These are phyloP conservation scores for Pseudomyrmex dendroicus DNA, from an alignment of 1,140 invertebrate genomes.

Conservation along the genomic window DNA sequence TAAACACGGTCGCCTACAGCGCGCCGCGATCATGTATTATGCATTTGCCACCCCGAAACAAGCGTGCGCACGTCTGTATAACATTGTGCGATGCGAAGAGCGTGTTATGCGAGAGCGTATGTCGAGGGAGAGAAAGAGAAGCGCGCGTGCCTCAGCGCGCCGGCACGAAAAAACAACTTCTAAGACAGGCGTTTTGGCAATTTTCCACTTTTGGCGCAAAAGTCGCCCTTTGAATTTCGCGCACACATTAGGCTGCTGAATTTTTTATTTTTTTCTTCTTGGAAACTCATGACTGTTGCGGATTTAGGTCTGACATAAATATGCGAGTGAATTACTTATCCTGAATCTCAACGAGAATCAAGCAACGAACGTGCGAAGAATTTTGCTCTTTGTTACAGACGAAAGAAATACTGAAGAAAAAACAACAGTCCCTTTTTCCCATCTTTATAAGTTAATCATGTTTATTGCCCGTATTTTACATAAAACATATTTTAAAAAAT, in stretches of 20 bases:
- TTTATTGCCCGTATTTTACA: background rate
- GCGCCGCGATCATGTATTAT: slow-evolving; percentile 72
- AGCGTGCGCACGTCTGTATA: slow-evolving; percentile 35
- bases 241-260: slow-evolving; percentile 23
- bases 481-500: background rate
- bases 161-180: background rate
- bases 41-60: slow-evolving; percentile 69
- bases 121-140: slow-evolving; percentile 5
- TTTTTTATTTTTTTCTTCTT: slow-evolving; percentile 26
- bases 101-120: slow-evolving; percentile 10
- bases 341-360: background rate
- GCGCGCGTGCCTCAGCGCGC: slow-evolving; percentile 14
- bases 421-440: background rate
- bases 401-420: background rate
- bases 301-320: slow-evolving; percentile 34
- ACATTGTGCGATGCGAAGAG: slow-evolving; percentile 10
- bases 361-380: background rate
- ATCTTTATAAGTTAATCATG: background rate
- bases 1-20: slow-evolving; percentile 73
- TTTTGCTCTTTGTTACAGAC: slow-evolving; percentile 8
- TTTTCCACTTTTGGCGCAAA: slow-evolving; percentile 52
- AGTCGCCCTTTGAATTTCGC: slow-evolving; percentile 37
- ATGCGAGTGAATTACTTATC: slow-evolving; percentile 48
- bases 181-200: slow-evolving; percentile 35
- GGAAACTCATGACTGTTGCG: slow-evolving; percentile 4